Evolutionary conservation across 2,888 invertebrate species (phyloP), one percentile per base, ranked within the genome.

Genomic region (Pristionchus entomophagus): DNA sequence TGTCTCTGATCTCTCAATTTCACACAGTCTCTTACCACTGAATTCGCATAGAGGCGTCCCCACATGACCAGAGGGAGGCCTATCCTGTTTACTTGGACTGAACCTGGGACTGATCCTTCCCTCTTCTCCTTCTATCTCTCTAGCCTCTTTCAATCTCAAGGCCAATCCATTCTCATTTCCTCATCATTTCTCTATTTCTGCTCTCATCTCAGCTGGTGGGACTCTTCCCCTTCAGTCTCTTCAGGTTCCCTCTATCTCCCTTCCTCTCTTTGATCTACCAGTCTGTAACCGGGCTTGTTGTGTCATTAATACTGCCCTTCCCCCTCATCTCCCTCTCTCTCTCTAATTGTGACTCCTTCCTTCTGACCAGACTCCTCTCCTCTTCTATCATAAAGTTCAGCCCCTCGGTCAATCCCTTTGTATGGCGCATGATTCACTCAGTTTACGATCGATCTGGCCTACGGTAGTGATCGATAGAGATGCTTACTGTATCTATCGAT

Each of bases 1-100:
- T n/a, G 38, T 26, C 45, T 38, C 41, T 26, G 38, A 41, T 45
- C 73, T 73, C 73, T 45, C 45, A 22, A 73, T 73, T 73, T 73
- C 73, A 8, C 73, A 41, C 45, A 26, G 22, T 69, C 51, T 49
- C 51, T 51, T 51, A 26, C 22, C 8, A 4, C 2, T 32, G 19
- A 51, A 32, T 51, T 49, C 51, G n/a, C 78, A 78, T 51, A 51
- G 26, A 51, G 35, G 78, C 78, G 78, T 80, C 78, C 78, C 51
- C 78, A 80, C 78, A 80, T 80, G 78, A 80, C 78, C 51, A 73
- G 26, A 73, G 41, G 41, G 35, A 3, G 19, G 65, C 6, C 65
- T 19, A 41, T 73, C 19, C 73, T 10, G 41, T 73, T 35, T 19
- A n/a, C 26, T n/a, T n/a, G n/a, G n/a, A n/a, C n/a, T n/a, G n/a